These are phyloP conservation scores for Echinops telfairi DNA, from an alignment of 2,113 vertebrate species.

Conservation along the genomic window DNA sequence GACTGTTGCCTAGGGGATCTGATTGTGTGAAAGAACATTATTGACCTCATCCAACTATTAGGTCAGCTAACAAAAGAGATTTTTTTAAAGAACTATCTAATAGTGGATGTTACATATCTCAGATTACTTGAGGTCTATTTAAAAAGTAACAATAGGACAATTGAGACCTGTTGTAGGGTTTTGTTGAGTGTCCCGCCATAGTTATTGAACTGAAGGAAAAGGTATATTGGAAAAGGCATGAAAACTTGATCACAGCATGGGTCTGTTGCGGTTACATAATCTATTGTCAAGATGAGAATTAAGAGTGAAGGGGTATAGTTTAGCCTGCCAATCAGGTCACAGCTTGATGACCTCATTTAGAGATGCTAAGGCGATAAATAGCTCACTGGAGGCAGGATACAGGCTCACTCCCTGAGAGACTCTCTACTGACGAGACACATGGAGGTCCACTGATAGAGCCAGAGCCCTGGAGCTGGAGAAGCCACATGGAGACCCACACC, in stretches of 20 bases:
- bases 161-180: not conserved
- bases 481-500: too few species aligned
- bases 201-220: not conserved
- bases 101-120: not conserved
- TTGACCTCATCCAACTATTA: not conserved
- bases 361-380: too few species aligned
- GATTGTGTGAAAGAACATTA: not conserved
- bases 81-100: not conserved
- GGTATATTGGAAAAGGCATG: not conserved
- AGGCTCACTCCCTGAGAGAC: too few species aligned
- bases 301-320: too few species aligned
- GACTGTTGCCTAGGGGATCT: not conserved
- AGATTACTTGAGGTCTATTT: conserved; percentile 11
- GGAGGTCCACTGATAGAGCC: too few species aligned
- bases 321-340: too few species aligned
- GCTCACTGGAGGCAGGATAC: too few species aligned
- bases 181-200: not conserved
- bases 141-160: not conserved
- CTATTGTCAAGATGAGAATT: too few species aligned
- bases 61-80: not conserved
- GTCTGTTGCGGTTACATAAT: too few species aligned
- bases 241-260: not conserved
- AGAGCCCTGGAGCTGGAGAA: too few species aligned
- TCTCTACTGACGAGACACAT: too few species aligned
- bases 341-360: too few species aligned